phyloP scores from a whole-genome alignment of 2,113 vertebrate genomes.

The Gobio gobio region DNA sequence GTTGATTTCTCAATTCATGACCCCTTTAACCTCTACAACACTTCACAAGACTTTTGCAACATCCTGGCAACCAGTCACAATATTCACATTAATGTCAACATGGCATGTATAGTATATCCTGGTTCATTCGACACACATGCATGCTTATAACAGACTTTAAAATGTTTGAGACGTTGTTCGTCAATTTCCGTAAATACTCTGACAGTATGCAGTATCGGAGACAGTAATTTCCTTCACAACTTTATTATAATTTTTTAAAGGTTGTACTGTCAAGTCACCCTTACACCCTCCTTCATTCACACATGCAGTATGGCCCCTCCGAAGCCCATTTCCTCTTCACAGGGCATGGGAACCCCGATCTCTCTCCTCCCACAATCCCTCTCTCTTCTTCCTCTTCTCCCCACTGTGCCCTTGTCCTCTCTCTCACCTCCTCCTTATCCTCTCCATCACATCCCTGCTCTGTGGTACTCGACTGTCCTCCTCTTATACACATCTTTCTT shows the following conservation, averaged over 20 bases:
- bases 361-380: slow-evolving; percentile 40
- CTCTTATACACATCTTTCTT: slow-evolving; percentile 25
- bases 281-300: slow-evolving; percentile 45
- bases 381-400: slow-evolving; percentile 65
- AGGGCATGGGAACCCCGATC: slow-evolving; percentile 81
- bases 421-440: slow-evolving; percentile 57
- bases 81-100: no score
- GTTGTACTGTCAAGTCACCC: not conserved
- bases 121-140: not conserved
- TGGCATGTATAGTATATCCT: not conserved
- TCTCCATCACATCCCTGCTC: slow-evolving; percentile 48
- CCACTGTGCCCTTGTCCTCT: slow-evolving; percentile 71
- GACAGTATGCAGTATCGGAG: not conserved
- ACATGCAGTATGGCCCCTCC: slow-evolving; percentile 65
- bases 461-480: slow-evolving; percentile 58
- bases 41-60: no score
- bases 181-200: not conserved
- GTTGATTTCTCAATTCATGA: no score
- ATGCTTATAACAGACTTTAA: not conserved
- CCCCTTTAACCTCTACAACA: no score
- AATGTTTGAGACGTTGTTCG: not conserved
- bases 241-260: not conserved
- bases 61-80: no score
- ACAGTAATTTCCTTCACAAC: not conserved
- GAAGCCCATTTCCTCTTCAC: slow-evolving; percentile 78